Evolutionary conservation across 2,797 vertebrate genomes (phyloP), one percentile per base, ranked within the genome.

Genomic region (Meda fulgida): DNA sequence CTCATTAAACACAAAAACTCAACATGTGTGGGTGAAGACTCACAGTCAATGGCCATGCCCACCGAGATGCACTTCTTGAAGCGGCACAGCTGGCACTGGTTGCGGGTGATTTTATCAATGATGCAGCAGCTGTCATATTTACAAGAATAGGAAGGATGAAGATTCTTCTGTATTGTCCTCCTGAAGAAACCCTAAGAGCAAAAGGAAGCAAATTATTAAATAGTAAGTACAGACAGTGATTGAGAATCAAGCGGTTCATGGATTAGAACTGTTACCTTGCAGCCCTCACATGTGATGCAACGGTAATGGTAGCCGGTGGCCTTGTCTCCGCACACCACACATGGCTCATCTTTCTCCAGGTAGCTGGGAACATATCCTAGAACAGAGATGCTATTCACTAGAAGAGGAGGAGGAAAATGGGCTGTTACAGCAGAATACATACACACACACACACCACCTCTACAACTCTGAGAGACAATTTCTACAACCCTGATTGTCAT

Each of bases 211-310:
- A 31, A 31, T 31, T 3, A 46, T 34, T 0, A 26, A 38, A 53
- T 14, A 18, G 5, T 13, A 53, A 31, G 23, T 36, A 66, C 14
- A 71, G 80, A 97, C 97, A 96, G 97, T 43, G n/a, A 48, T 71
- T 73, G 29, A 31, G 29, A 65, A 29, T 97, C 93, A 48, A 31
- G 60, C 0, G 8, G 11, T 46, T 76, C 21, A 34, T 7, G 6
- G 9, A 14, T 55, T 98, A 96, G 77, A 96, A 98, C 43, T 46
- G 76, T 89, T 92, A 99, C 98, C 97, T 99, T 99, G 96, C 97
- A 99, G 94, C 98, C 98, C 96, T 99, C 98, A 85, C 98, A 99
- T 93, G 98, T 99, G 94, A 99, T 99, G 95, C 97, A 99, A 93
- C 98, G 97, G 94, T 99, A 99, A 95, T 99, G 98, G 96, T 99